These are phyloP conservation scores for Thalassaphorura encarpata DNA, from an alignment of 1,140 invertebrate species.

Conservation along the genomic window DNA sequence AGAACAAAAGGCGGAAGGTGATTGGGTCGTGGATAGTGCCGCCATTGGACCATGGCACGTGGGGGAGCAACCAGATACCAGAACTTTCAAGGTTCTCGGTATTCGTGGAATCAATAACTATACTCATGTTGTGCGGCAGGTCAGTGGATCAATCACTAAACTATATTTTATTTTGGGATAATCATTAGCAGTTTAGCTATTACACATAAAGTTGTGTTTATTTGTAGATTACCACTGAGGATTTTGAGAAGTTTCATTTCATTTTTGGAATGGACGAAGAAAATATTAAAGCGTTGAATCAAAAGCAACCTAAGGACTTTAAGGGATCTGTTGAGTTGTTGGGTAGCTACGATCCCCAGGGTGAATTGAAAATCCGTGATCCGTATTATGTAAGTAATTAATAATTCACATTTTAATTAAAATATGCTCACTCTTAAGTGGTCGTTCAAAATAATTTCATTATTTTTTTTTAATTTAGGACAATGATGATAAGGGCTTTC, in stretches of 20 bases:
- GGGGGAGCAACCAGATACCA: slow-evolving; percentile 64
- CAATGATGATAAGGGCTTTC: slow-evolving; percentile 36
- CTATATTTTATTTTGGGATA: background rate
- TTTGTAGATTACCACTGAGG: slow-evolving; percentile 52
- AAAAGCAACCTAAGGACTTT: slow-evolving; percentile 46
- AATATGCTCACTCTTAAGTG: background rate
- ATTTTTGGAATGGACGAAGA: slow-evolving; percentile 86
- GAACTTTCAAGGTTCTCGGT: slow-evolving; percentile 59
- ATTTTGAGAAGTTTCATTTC: slow-evolving; percentile 68
- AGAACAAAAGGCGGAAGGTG: slow-evolving; percentile 46
- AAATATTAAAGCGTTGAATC: slow-evolving; percentile 60
- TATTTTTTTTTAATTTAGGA: slow-evolving; percentile 32
- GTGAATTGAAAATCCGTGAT: slow-evolving; percentile 68
- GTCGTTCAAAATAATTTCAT: background rate
- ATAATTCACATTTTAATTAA: background rate
- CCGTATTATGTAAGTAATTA: slow-evolving; percentile 63
- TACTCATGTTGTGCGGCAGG: slow-evolving; percentile 63
- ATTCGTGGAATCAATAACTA: slow-evolving; percentile 59
- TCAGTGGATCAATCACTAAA: slow-evolving; percentile 34
- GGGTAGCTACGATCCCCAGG: slow-evolving; percentile 68
- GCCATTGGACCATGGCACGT: slow-evolving; percentile 74
- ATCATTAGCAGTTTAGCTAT: background rate
- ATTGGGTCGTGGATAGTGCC: slow-evolving; percentile 81
- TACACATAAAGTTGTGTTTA: slow-evolving; percentile 21
- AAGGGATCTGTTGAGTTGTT: slow-evolving; percentile 64